A percentile compares a stretch with the other conserved stretches of the same genome.
Conservation (phyloP, 2,888 invertebrate species). For the Diplolepis rosae region DNA sequence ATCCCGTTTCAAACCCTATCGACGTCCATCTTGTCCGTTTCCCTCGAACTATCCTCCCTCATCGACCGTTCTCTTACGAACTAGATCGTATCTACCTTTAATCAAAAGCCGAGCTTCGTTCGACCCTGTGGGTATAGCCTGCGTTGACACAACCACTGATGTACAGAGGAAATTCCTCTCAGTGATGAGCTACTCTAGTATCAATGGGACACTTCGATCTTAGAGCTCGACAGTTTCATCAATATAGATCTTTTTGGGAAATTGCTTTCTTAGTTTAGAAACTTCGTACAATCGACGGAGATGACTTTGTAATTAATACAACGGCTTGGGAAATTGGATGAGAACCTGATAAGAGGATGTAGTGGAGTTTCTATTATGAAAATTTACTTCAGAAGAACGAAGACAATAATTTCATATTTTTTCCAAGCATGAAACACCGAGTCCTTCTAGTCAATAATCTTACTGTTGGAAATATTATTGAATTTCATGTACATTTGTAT, state of each 20-base stretch:
- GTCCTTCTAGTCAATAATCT: no score
- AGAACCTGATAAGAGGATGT: neutral
- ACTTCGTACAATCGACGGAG: neutral
- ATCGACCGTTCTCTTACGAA: neutral
- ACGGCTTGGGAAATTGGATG: neutral
- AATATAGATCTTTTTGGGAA: slow-evolving; percentile 11
- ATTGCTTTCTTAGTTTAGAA: neutral
- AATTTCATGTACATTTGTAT: no score
- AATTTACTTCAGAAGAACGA: neutral
- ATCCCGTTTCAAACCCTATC: slow-evolving; percentile 15
- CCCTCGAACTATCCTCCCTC: slow-evolving; percentile 5
- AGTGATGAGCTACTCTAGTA: slow-evolving; percentile 1
- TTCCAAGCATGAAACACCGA: no score
- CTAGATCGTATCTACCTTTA: neutral
- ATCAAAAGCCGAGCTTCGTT: slow-evolving; percentile 13
- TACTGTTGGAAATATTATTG: no score
- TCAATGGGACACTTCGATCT: slow-evolving; percentile 13
- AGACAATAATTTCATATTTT: no score
- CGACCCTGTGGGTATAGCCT: neutral
- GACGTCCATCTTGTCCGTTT: slow-evolving; percentile 12
- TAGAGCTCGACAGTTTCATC: neutral
- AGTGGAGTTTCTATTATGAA: neutral
- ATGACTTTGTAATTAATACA: slow-evolving; percentile 28
- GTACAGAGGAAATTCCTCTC: neutral
- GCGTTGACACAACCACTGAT: neutral